Percentiles rank a stretch among this genome's conserved stretches.
These are phyloP conservation scores for Agrotis segetum DNA, from an alignment of 2,888 invertebrate genomes.

Conservation along the genomic window DNA sequence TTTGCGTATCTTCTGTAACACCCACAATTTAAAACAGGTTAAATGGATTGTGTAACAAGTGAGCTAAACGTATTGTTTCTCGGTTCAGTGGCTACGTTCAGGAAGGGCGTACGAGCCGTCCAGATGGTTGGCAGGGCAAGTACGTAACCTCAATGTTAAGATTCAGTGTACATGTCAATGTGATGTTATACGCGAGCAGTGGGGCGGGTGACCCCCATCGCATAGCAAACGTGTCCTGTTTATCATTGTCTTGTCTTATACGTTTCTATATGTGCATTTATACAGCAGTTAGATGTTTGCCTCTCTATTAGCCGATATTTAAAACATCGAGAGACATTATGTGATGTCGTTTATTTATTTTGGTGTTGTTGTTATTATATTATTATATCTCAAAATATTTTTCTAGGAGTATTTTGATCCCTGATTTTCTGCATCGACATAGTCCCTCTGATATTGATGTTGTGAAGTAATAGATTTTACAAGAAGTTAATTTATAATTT, in stretches of 20 bases:
- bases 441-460: conserved; percentile 89
- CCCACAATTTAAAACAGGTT: conserved; percentile 74
- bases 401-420: conserved; percentile 86
- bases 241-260: conserved; percentile 87
- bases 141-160: conserved; percentile 93
- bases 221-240: conserved; percentile 88
- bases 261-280: conserved; percentile 89
- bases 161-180: conserved; percentile 87
- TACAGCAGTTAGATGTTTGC: conserved; percentile 89
- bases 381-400: conserved; percentile 77
- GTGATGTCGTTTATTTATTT: conserved; percentile 88
- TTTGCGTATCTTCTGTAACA: conserved; percentile 77
- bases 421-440: conserved; percentile 88
- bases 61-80: conserved; percentile 86
- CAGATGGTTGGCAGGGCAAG: conserved; percentile 99
- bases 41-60: conserved; percentile 71
- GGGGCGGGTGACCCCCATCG: conserved; percentile 71
- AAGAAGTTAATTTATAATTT: conserved; percentile 79
- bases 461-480: conserved; percentile 86
- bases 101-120: conserved; percentile 99
- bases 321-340: conserved; percentile 84
- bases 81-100: conserved; percentile 99
- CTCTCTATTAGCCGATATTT: conserved; percentile 88
- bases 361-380: conserved; percentile 86
- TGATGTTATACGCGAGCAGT: conserved; percentile 81